Base-by-base conservation (phyloP, 2,797 vertebrate genomes). In the Cichlasoma orientale region DNA sequence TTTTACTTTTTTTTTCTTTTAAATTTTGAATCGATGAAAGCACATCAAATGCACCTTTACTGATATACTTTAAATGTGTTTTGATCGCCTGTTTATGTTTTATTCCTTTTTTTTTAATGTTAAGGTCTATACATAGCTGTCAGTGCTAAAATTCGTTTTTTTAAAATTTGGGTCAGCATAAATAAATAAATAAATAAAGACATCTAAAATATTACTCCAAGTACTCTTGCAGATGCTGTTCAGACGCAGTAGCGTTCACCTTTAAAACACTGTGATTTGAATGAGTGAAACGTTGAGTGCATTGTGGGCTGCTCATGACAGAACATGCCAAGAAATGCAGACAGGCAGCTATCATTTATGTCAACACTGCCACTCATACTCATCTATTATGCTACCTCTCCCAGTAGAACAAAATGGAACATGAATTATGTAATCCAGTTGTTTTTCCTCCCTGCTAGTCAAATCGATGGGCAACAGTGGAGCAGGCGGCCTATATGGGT, bases 381-480 rank as follows among this genome's bases (percentile, higher is more conserved):
- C 14, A 57, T 59, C 53, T 61, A 41, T 57, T 11, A 50, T 72
- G 29, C 66, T n/a, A 1, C 21, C 10, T 56, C 70, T 75, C 80
- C 68, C 73, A 27, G 70, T 33, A 52, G 56, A 79, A 25, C 52
- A 10, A 50, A 90, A 90, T 87, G 84, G 72, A 92, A 63, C 91
- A 91, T 92, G 86, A 90, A 93, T 94, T 93, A 93, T 93, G 92
- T 92, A 94, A 93, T 92, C 84, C 83, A 71, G 68, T 91, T 89
- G 85, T 92, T 90, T 74, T 79, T 79, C 72, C 72, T 72, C 86
- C 77, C 58, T 72, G 83, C 82, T 10, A 13, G 81, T 75, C 58
- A 25, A 84, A 93, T 94, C 85, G 69, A 92, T 94, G 87, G 75
- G 36, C 82, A 83, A 89, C 85, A 82, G 77, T 53, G 79, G 56